phyloP scores from a whole-genome alignment of 2,113 vertebrate genomes.

The Asarcornis scutulata region DNA sequence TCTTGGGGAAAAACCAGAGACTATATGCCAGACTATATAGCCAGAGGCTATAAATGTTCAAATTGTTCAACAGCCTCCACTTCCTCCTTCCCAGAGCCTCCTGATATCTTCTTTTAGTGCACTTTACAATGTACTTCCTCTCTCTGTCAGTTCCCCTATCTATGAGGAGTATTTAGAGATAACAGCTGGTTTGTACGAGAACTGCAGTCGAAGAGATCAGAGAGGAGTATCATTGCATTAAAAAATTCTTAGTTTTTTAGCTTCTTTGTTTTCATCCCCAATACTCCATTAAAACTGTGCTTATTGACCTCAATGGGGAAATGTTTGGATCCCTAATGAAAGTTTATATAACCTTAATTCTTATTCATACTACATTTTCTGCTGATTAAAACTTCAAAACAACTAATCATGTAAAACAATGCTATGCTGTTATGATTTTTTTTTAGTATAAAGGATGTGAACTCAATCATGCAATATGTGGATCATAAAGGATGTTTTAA shows the following conservation, averaged over 20 bases:
- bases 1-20: neutral
- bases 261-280: neutral
- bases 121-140: neutral
- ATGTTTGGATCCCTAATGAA: neutral
- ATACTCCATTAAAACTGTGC: neutral
- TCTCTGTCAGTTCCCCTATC: neutral
- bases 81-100: neutral
- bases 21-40: neutral
- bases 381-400: neutral
- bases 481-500: neutral
- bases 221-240: neutral
- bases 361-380: neutral
- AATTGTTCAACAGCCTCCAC: neutral
- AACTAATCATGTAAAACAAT: neutral
- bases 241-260: neutral
- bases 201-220: neutral
- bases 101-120: neutral
- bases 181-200: neutral
- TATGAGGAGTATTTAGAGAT: neutral
- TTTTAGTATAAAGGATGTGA: neutral
- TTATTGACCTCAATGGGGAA: neutral
- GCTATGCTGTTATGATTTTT: neutral
- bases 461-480: neutral
- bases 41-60: neutral
- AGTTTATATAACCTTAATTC: neutral